Percentiles rank a stretch among this genome's conserved stretches.
Evolutionary conservation across 2,113 vertebrate genomes (phyloP).

Genomic region (Caracal caracal): DNA sequence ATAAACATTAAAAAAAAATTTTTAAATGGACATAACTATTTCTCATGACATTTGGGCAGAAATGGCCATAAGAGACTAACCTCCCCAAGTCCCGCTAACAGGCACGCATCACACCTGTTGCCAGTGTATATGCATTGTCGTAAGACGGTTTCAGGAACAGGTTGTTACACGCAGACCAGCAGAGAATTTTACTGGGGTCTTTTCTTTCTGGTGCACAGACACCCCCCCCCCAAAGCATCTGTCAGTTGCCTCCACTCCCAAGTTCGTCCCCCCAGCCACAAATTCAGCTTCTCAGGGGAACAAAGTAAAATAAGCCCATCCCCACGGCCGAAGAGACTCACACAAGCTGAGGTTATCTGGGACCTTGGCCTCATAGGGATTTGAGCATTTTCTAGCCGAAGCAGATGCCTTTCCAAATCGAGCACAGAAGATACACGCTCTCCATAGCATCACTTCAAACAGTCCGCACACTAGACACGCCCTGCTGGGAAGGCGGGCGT

Average conservation of each 20-base stretch:
- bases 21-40: fast-evolving
- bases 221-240: neutral
- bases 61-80: fast-evolving
- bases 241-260: neutral
- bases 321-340: fast-evolving
- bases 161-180: fast-evolving
- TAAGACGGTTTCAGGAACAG: neutral
- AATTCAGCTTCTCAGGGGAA: neutral
- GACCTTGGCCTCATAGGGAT: fast-evolving
- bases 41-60: neutral
- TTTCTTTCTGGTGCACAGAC: no score
- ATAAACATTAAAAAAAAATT: no score
- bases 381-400: fast-evolving
- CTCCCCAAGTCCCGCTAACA: neutral
- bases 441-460: fast-evolving
- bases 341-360: fast-evolving
- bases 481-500: fast-evolving
- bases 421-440: fast-evolving
- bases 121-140: fast-evolving
- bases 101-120: fast-evolving
- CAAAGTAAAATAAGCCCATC: neutral
- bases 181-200: fast-evolving
- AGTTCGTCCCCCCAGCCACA: fast-evolving
- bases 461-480: neutral
- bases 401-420: no score